These are phyloP conservation scores for Lamellibrachia satsuma DNA, from an alignment of 2,888 invertebrate species.

Conservation along the genomic window DNA sequence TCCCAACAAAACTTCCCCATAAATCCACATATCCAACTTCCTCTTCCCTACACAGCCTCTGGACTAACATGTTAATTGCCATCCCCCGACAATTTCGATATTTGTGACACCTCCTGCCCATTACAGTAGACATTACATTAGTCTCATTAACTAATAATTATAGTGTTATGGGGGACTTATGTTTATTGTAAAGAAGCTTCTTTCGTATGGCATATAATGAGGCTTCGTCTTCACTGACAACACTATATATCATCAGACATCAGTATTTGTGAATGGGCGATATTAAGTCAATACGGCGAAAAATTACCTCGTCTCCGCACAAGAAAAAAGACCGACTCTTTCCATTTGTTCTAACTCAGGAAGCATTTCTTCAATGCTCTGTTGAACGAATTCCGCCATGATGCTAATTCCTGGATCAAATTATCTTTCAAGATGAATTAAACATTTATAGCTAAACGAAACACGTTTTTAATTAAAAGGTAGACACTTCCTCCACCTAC, in stretches of 20 bases:
- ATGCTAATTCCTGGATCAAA: neutral
- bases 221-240: neutral
- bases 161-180: too few species aligned
- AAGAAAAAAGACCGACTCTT: slow-evolving; percentile 75
- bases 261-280: neutral
- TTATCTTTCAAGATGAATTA: neutral
- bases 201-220: too few species aligned
- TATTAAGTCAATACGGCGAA: slow-evolving; percentile 20
- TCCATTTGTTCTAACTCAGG: slow-evolving; percentile 84
- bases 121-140: too few species aligned
- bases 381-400: slow-evolving; percentile 86
- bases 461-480: neutral
- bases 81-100: too few species aligned
- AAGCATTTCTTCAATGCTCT: slow-evolving; percentile 80
- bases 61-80: too few species aligned
- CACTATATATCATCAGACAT: neutral
- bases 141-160: too few species aligned
- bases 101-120: too few species aligned
- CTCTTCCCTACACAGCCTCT: too few species aligned
- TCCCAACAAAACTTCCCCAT: too few species aligned
- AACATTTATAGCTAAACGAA: neutral
- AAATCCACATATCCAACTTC: too few species aligned
- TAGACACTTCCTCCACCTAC: neutral
- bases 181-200: too few species aligned
- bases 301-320: slow-evolving; percentile 69